A percentile compares a stretch with the other conserved stretches of the same genome.
These are phyloP conservation scores for Cataglyphis albicans DNA, from an alignment of 2,888 invertebrate species.

Conservation along the genomic window DNA sequence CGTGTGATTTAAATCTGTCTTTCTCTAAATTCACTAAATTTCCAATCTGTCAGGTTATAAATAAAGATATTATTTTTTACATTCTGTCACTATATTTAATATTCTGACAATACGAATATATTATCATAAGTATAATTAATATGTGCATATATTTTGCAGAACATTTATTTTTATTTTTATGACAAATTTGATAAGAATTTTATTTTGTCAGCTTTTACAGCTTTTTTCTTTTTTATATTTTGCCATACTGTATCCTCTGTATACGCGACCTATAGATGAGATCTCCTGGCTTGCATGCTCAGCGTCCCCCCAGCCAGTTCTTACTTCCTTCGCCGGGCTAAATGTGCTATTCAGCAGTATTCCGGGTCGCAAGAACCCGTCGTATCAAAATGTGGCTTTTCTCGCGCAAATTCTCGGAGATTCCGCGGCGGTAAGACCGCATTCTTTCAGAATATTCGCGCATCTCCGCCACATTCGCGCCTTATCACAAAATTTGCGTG, in stretches of 20 bases:
- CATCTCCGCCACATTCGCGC: not conserved
- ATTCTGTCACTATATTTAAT: not conserved
- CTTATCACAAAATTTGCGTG: slow-evolving; percentile 17
- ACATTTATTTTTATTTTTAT: not conserved
- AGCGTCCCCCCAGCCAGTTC: slow-evolving; percentile 23
- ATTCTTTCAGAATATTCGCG: slow-evolving; percentile 42
- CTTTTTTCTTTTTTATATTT: not conserved
- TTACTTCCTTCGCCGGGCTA: slow-evolving; percentile 31
- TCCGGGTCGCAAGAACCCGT: slow-evolving; percentile 47
- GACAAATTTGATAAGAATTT: slow-evolving; percentile 3
- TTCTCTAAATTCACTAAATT: not conserved
- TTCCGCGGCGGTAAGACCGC: slow-evolving; percentile 43
- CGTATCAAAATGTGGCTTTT: slow-evolving; percentile 51
- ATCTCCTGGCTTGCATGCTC: slow-evolving; percentile 34
- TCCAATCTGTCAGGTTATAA: not conserved
- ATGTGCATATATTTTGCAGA: not conserved
- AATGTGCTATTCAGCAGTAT: slow-evolving; percentile 60
- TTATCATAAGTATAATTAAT: not conserved
- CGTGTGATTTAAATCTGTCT: not conserved
- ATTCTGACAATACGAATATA: not conserved
- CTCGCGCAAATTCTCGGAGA: slow-evolving; percentile 51
- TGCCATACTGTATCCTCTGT: not conserved
- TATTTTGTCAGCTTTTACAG: slow-evolving; percentile 29
- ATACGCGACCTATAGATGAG: not conserved
- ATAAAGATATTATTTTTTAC: not conserved